Evolutionary conservation across 64 coral and sea anemone species (phyloP).

Genomic region (Montipora cactus): DNA sequence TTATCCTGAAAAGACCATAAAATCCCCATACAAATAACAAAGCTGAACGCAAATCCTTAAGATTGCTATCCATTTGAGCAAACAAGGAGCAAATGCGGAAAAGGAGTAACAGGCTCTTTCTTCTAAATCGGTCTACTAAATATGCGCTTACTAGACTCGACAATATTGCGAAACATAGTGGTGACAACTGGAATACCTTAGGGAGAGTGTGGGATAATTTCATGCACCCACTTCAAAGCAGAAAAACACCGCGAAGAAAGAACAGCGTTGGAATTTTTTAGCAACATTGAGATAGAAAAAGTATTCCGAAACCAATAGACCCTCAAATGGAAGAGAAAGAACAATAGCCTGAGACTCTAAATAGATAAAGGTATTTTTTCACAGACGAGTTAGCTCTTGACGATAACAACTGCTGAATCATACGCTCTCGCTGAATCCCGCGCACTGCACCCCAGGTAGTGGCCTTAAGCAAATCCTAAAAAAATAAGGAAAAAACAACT

Average conservation of each 20-base stretch:
- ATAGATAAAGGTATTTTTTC: not conserved
- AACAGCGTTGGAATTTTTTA: not conserved
- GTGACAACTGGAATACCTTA: slow-evolving; percentile 5
- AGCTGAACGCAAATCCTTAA: slow-evolving; percentile 45
- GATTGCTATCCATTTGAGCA: not conserved
- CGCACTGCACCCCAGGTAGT: not conserved
- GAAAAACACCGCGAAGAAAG: not conserved
- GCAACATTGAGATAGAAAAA: not conserved
- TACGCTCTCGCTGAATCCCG: not conserved
- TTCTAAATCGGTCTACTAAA: slow-evolving; percentile 21
- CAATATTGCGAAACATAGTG: not conserved
- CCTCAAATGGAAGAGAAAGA: not conserved
- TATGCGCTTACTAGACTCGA: not conserved
- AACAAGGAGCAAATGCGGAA: not conserved
- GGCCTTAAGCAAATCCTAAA: slow-evolving; percentile 11
- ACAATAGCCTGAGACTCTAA: not conserved
- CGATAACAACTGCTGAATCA: slow-evolving; percentile 2
- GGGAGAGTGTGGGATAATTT: not conserved
- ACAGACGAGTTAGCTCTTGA: slow-evolving; percentile 30
- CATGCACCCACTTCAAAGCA: slow-evolving; percentile 33
- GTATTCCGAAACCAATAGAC: not conserved
- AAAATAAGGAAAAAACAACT: not conserved
- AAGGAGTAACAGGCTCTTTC: slow-evolving; percentile 47
- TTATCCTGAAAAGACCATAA: slow-evolving; percentile 16
- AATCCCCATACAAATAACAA: slow-evolving; percentile 25